Evolutionary conservation across 2,113 vertebrate genomes (phyloP).

Genomic region (Lophius piscatorius): DNA sequence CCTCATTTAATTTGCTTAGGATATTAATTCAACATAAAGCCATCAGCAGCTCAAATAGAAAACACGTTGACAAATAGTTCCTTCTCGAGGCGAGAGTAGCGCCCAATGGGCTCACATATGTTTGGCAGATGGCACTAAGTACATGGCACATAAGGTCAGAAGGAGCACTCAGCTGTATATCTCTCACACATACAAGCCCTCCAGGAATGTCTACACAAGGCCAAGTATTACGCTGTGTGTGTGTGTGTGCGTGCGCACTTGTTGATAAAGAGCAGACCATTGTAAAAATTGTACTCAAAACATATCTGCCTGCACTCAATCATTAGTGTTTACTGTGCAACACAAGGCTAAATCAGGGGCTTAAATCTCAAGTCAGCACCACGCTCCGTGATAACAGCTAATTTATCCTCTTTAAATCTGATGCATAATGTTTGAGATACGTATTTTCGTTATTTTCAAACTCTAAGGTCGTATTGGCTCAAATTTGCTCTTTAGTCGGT

Average conservation of each 20-base stretch:
- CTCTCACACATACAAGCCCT: constrained; percentile 58
- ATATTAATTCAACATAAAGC: neutral
- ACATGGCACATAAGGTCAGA: constrained; percentile 67
- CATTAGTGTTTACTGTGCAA: constrained; percentile 24
- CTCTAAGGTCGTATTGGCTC: no score
- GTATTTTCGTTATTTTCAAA: no score
- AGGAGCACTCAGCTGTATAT: constrained; percentile 67
- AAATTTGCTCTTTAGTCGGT: no score
- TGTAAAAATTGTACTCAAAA: constrained; percentile 19
- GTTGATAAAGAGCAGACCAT: constrained; percentile 51
- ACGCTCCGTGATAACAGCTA: neutral
- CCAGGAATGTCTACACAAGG: constrained; percentile 69
- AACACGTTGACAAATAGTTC: constrained; percentile 45
- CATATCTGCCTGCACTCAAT: constrained; percentile 36
- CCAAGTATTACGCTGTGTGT: constrained; percentile 48
- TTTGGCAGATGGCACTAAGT: constrained; percentile 72
- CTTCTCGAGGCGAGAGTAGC: constrained; percentile 12
- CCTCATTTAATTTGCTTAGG: neutral
- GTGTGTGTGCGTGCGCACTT: constrained; percentile 19
- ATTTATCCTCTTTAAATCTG: neutral
- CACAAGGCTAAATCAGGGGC: neutral
- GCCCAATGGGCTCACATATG: constrained; percentile 60
- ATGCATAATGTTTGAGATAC: no score
- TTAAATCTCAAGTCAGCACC: constrained; percentile 1
- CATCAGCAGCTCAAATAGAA: neutral